These are phyloP conservation scores for Osedax frankpressi DNA, from an alignment of 2,888 invertebrate species.

Conservation along the genomic window DNA sequence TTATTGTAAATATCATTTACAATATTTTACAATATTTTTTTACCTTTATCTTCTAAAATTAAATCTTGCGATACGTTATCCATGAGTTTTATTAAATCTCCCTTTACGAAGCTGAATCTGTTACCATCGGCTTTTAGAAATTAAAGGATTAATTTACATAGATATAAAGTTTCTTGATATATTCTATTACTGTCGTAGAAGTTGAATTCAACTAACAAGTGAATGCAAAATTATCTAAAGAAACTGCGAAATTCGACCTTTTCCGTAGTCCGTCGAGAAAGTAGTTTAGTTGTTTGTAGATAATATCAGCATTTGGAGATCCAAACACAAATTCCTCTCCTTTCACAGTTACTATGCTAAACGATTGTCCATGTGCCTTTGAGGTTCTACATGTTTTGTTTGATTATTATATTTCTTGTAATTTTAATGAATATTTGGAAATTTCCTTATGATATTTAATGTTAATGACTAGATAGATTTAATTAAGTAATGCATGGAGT, in stretches of 20 bases:
- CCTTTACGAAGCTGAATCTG: slow-evolving; percentile 26
- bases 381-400: too few relatives aligned
- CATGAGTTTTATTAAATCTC: slow-evolving; percentile 27
- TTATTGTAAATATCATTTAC: too few relatives aligned
- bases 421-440: too few relatives aligned
- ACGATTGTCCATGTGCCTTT: slow-evolving; percentile 22
- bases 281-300: slow-evolving; percentile 24
- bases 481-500: too few relatives aligned
- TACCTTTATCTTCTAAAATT: background rate
- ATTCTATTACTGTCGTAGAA: background rate
- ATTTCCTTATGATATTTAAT: too few relatives aligned
- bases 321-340: slow-evolving; percentile 28
- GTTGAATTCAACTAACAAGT: slow-evolving; percentile 19
- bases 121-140: background rate
- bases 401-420: too few relatives aligned
- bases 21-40: too few relatives aligned
- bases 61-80: slow-evolving; percentile 22
- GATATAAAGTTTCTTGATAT: background rate
- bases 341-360: slow-evolving; percentile 26
- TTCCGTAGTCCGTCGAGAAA: slow-evolving; percentile 29
- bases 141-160: too few relatives aligned
- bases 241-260: slow-evolving; percentile 27
- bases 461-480: too few relatives aligned
- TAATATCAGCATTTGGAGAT: slow-evolving; percentile 27
- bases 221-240: slow-evolving; percentile 28